These are phyloP conservation scores for Cosmia pyralina DNA, from an alignment of 2,888 invertebrate genomes.

Conservation along the genomic window DNA sequence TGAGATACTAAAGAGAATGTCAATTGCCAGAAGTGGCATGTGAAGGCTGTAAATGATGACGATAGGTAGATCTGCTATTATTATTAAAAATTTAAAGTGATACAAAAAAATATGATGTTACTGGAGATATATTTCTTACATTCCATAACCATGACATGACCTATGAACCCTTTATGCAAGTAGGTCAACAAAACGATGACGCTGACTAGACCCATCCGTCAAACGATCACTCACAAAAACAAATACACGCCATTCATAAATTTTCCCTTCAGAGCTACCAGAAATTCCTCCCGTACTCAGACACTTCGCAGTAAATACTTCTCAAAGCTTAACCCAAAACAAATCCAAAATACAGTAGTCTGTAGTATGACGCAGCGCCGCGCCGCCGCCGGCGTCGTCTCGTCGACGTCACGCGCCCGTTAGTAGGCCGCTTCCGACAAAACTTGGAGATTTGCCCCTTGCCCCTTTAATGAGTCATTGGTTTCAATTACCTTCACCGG, in stretches of 20 bases:
- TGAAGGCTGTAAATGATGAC: no score
- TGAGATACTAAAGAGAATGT: no score
- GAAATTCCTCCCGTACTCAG: constrained; percentile 33
- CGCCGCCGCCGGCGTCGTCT: constrained; percentile 51
- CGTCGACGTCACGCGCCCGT: constrained; percentile 60
- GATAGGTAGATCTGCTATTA: no score
- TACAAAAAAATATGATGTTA: no score
- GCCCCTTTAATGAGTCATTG: constrained; percentile 65
- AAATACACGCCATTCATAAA: constrained; percentile 15
- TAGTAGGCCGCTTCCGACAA: constrained; percentile 70
- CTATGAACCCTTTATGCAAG: not conserved
- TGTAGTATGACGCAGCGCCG: constrained; percentile 58
- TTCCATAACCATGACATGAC: not conserved
- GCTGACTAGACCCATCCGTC: constrained; percentile 4
- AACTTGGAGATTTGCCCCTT: constrained; percentile 65
- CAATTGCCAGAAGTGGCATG: no score
- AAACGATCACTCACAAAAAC: constrained; percentile 16
- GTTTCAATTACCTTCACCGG: constrained; percentile 57
- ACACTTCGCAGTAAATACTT: constrained; percentile 39
- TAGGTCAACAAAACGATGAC: constrained; percentile 12
- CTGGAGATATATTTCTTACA: not conserved
- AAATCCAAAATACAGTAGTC: constrained; percentile 45
- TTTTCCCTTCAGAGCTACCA: constrained; percentile 23
- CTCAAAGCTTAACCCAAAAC: constrained; percentile 42
- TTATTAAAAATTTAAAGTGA: no score